These are phyloP conservation scores for Synodontis membranacea DNA, from an alignment of 2,113 vertebrate genomes.

Conservation along the genomic window DNA sequence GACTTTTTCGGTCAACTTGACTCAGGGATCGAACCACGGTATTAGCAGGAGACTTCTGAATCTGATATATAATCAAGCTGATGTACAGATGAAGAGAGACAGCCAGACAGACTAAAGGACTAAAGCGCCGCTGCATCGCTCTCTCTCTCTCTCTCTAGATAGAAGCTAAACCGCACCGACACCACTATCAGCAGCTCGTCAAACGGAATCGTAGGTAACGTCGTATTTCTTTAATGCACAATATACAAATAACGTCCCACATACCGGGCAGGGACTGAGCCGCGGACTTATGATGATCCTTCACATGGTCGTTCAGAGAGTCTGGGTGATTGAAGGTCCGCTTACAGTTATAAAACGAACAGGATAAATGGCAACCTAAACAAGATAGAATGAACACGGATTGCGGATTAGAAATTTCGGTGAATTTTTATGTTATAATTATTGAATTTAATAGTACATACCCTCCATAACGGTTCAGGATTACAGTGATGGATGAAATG, in stretches of 20 bases:
- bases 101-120: no score
- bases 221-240: background rate
- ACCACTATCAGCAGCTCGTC: background rate
- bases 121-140: no score
- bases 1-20: background rate
- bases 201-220: background rate
- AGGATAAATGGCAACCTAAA: conserved; percentile 58
- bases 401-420: no score
- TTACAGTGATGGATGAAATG: background rate
- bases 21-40: no score
- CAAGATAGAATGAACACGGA: background rate
- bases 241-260: background rate
- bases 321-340: conserved; percentile 60
- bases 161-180: no score
- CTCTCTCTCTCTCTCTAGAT: no score
- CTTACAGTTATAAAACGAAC: conserved; percentile 69
- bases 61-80: no score
- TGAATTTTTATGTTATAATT: background rate
- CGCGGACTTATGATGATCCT: conserved; percentile 59
- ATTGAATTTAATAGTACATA: background rate
- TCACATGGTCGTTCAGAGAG: conserved; percentile 62
- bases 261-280: conserved; percentile 71
- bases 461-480: conserved; percentile 35
- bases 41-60: no score
- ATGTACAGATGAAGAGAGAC: no score